Evolutionary conservation across 2,888 invertebrate genomes (phyloP).

Genomic region (Endomychus coccineus): DNA sequence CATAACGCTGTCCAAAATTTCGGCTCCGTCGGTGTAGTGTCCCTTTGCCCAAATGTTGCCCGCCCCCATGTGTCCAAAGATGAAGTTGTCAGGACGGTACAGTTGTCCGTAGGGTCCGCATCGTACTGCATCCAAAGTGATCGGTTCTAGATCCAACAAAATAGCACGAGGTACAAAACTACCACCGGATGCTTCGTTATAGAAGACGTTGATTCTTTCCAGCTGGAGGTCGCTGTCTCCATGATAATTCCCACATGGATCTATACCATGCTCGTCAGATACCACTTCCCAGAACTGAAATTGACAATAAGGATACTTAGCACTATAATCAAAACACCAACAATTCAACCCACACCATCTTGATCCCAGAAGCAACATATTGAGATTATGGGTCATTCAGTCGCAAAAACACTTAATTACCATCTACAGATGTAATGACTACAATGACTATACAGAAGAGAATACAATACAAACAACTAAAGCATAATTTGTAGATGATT

Average conservation of each 20-base stretch:
- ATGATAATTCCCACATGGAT: constrained; percentile 9
- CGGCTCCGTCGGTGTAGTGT: constrained; percentile 53
- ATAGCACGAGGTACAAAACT: constrained; percentile 69
- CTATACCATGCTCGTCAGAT: constrained; percentile 12
- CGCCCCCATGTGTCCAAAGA: constrained; percentile 54
- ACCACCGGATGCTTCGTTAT: constrained; percentile 79
- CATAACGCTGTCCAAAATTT: constrained; percentile 74
- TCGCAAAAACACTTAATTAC: no score
- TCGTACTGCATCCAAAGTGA: constrained; percentile 81
- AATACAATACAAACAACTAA: no score
- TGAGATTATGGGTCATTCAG: no score
- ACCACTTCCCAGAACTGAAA: constrained; percentile 10
- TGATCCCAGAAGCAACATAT: no score
- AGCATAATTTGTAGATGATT: no score
- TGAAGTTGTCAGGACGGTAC: constrained; percentile 83
- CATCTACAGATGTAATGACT: no score
- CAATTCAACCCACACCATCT: no score
- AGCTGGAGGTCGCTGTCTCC: constrained; percentile 8
- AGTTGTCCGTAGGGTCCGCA: constrained; percentile 75
- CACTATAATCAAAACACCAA: no score
- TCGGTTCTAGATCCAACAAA: constrained; percentile 65
- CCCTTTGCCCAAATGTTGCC: constrained; percentile 12
- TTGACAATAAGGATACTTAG: neutral
- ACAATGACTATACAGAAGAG: no score
- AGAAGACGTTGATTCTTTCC: constrained; percentile 73